Base-by-base conservation (phyloP, 1,140 invertebrate genomes). In the Holcopasites calliopsidis region DNA sequence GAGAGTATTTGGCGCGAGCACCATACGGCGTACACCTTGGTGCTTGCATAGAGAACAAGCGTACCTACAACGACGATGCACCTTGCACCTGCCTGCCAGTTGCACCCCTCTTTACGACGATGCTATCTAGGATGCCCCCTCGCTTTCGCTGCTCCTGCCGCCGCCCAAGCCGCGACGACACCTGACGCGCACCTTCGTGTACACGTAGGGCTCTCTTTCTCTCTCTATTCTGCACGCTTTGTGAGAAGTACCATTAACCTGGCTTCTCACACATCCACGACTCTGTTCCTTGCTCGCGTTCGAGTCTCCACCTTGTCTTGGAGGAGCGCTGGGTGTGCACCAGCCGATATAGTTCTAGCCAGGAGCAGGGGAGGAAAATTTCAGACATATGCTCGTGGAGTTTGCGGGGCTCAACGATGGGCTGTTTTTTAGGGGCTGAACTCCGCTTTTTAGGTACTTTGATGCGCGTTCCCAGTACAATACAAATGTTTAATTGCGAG, bases 211-310 rank as follows among this genome's bases (percentile, higher is more conserved):
- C 70, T 18, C 47, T 50, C 57, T 57, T 38, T 38, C 16, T 23
- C 28, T 2, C 66, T 47, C 7, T 44, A 8, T 35, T 18, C 21
- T 42, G 68, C 65, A 13, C 79, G 33, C 64, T 76, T 54, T 86
- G 88, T 90, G 90, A 90, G 89, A 91, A 91, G 88, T 85, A 82
- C 84, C 86, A 87, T 88, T 88, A 89, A 87, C 77, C 78, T 85
- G 85, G 81, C 89, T 90, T 91, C 90, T 91, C 90, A 90, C 85
- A 89, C 84, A 83, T 77, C 50, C 50, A 65, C 50, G 38, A 50
- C 42, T 31, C 33, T 73, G 42, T 49, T 57, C 69, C 57, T 26
- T 52, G 54, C 55, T 28, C 64, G 68, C 72, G 13, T 54, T 31
- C 33, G 7, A 31, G 28, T 21, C 7, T 21, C 18, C 10, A 11